Percentiles rank a stretch among this genome's conserved stretches.
These are phyloP conservation scores for Trichogramma evanescens DNA, from an alignment of 2,888 invertebrate genomes.

Conservation along the genomic window DNA sequence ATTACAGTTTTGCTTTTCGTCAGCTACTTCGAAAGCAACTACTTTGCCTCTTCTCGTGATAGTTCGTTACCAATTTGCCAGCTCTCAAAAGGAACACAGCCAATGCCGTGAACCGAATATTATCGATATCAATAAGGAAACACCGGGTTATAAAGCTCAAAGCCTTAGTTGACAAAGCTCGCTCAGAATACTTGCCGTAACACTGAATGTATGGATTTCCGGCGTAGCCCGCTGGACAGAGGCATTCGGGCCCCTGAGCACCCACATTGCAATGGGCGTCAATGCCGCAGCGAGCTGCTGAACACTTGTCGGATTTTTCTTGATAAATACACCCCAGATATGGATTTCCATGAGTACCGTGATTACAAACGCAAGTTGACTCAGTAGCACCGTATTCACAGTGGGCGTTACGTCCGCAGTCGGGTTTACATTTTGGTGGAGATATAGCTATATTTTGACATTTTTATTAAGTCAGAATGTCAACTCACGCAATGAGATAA, in stretches of 20 bases:
- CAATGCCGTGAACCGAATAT: constrained; percentile 4
- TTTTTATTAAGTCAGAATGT: too few species aligned
- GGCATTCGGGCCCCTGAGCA: constrained; percentile 68
- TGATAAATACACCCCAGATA: constrained; percentile 72
- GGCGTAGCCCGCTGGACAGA: constrained; percentile 73
- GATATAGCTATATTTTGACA: constrained; percentile 57
- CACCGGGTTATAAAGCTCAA: constrained; percentile 14
- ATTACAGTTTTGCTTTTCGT: too few species aligned
- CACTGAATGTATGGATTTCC: constrained; percentile 86
- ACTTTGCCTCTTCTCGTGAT: not conserved
- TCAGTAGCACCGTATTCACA: constrained; percentile 70
- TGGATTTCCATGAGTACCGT: constrained; percentile 80
- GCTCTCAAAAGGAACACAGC: constrained; percentile 9
- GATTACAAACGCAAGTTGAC: constrained; percentile 76
- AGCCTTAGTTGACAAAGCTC: constrained; percentile 18
- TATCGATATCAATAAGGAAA: constrained; percentile 7
- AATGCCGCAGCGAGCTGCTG: constrained; percentile 65
- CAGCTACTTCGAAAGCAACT: too few species aligned
- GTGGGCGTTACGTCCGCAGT: constrained; percentile 76
- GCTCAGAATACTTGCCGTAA: constrained; percentile 50
- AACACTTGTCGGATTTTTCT: constrained; percentile 61
- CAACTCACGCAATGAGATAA: too few species aligned
- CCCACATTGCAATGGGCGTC: constrained; percentile 76
- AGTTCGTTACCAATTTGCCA: constrained; percentile 6
- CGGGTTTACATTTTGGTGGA: constrained; percentile 72